Evolutionary conservation across 2,888 invertebrate species (phyloP), one percentile per base, ranked within the genome.

Genomic region (Galeruca laticollis): DNA sequence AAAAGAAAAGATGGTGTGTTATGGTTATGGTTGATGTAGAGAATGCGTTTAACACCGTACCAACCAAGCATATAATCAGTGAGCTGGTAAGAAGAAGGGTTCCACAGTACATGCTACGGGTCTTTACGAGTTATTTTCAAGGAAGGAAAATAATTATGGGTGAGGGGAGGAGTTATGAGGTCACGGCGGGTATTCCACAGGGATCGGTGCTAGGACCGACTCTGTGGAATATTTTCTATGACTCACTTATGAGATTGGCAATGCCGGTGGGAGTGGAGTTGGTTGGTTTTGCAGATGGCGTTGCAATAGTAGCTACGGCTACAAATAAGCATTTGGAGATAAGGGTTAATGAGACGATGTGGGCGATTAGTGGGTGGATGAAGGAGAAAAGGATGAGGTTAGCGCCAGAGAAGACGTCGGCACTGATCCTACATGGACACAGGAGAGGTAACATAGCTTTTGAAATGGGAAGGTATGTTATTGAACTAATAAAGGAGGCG

Each of bases 41-140:
- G 37, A 69, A 72, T 31, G 72, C 69, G 4, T 69, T 72, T 35
- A 72, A 72, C 18, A 51, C 67, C 2, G 67, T 66, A 1, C 31
- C 40, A 4, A 49, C 10, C 4, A 49, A 49, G 49, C 49, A 18
- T 0, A 49, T 49, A 9, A 15, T 49, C 4, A 9, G 49, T 10
- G 49, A 49, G 10, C 10, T 49, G 49, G 9, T 5, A 13, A 49
- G 49, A 10, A 49, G 10, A 31, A 62, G 51, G 9, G 18, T 49
- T 5, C 49, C 49, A 18, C 5, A 6, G 49, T 49, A 49, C 20
- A 3, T 49, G 6, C 15, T 20, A 49, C 20, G 20, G 18, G 49
- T 15, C 18, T 8, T 49, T 8, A 49, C 49, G 18, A 49, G 49
- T 2, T 49, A 49, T 20, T 49, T 49, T 18, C 49, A 49, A 18